Evolutionary conservation across 2,888 invertebrate genomes (phyloP), one percentile per base, ranked within the genome.

Genomic region (Drosophila silvestris): DNA sequence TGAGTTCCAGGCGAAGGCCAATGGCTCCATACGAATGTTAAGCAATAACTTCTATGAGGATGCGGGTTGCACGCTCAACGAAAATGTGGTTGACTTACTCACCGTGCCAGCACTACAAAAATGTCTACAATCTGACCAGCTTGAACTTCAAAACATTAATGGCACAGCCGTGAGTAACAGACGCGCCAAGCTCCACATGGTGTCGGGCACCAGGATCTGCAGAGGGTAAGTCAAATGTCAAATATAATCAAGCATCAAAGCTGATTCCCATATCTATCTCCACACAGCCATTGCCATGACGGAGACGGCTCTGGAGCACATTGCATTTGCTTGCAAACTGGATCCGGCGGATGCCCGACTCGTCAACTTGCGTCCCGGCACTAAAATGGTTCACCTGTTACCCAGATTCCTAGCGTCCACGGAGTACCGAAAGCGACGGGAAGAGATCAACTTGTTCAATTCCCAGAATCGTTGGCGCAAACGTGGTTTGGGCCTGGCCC

Each of bases 391-490:
- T 26, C 26, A 26, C 1, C 26, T 96, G 87, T 88, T 95, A 37
- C 92, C 94, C 0, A 94, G 95, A 26, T 91, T 96, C 53, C 89
- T 94, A 47, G 91, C 92, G 60, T 94, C 94, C 56, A 94, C 90
- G 1, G 95, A 96, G 64, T 96, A 95, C 82, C 93, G 94, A 0
- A 91, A 93, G 12, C 93, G 96, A 7, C 94, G 94, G 81, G 92
- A 91, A 65, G 94, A 94, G 60, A 94, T 96, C 2, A 93, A 94
- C 28, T 88, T 93, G 4, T 97, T 95, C 83, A 97, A 97, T 88
- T 93, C 93, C 70, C 94, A 94, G 60, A 97, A 97, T 92, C 94
- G 96, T 16, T 98, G 97, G 97, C 96, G 95, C 78, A 98, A 98
- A 92, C 95, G 95, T 30, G 97, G 96, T 0, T 92, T 97, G 0